These are phyloP conservation scores for Belonocnema kinseyi DNA, from an alignment of 1,140 invertebrate genomes.

Conservation along the genomic window DNA sequence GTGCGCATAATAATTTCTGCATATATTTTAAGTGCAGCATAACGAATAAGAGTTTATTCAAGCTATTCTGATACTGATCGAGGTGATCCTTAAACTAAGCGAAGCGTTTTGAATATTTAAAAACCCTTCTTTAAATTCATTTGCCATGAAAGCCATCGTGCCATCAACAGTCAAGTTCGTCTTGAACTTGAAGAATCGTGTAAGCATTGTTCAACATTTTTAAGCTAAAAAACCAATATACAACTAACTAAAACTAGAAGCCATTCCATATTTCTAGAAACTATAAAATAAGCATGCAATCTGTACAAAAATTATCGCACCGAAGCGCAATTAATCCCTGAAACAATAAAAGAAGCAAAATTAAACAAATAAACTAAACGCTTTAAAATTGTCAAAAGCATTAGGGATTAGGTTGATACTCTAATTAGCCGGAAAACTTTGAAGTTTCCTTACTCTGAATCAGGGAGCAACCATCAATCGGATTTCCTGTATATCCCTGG, in stretches of 20 bases:
- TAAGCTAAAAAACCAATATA: constrained; percentile 4
- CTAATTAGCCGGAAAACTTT: constrained; percentile 6
- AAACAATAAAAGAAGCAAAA: constrained; percentile 15
- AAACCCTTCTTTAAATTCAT: too few relatives aligned
- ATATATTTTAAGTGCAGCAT: too few relatives aligned
- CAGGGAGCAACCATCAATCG: constrained; percentile 71
- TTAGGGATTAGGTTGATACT: background rate
- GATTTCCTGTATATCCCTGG: constrained; percentile 74
- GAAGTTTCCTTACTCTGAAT: constrained; percentile 63
- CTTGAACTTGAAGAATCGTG: background rate
- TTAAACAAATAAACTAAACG: constrained; percentile 11
- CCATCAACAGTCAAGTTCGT: too few relatives aligned
- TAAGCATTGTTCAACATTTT: background rate
- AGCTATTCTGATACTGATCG: too few relatives aligned
- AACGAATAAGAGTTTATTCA: too few relatives aligned
- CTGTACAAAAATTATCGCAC: constrained; percentile 29
- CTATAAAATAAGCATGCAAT: constrained; percentile 31
- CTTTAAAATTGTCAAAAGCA: background rate
- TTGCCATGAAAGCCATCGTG: too few relatives aligned
- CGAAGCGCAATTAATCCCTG: constrained; percentile 14
- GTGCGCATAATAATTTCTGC: too few relatives aligned
- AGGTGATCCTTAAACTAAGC: too few relatives aligned
- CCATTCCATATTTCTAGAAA: constrained; percentile 17
- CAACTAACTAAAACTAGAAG: constrained; percentile 18
- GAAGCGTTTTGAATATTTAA: too few relatives aligned